phyloP scores from a whole-genome alignment of 2,888 invertebrate species.

The Nysson spinosus region DNA sequence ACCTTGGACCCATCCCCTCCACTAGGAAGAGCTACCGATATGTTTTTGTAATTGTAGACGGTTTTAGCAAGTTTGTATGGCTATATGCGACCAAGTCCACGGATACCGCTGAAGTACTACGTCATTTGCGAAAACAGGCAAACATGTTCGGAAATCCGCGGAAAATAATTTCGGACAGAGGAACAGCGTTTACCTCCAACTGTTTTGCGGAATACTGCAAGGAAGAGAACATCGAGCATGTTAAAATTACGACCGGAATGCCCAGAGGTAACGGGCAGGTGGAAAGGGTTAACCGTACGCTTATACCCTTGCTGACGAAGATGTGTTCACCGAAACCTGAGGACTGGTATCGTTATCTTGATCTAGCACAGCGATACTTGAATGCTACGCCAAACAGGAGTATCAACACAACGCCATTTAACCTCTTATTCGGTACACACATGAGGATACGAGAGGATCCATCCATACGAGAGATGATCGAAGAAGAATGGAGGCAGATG shows the following conservation, averaged over 20 bases:
- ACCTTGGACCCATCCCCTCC: neutral
- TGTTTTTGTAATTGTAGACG: neutral
- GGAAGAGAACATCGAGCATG: neutral
- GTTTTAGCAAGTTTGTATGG: neutral
- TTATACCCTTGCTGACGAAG: neutral
- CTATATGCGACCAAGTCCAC: neutral
- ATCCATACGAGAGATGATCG: neutral
- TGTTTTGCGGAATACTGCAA: slow-evolving; percentile 2
- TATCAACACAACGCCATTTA: too few species aligned
- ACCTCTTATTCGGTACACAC: too few species aligned
- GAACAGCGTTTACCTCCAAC: neutral
- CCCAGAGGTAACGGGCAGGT: slow-evolving; percentile 1
- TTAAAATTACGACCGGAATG: neutral
- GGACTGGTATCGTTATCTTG: neutral
- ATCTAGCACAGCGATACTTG: neutral
- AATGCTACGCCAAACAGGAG: neutral
- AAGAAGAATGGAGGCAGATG: slow-evolving; percentile 4
- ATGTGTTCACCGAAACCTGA: neutral
- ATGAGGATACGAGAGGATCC: neutral
- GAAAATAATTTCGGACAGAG: slow-evolving; percentile 4
- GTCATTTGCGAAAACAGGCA: neutral
- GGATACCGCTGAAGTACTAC: neutral
- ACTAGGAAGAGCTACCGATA: neutral
- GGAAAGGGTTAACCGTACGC: neutral
- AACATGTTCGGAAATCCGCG: slow-evolving; percentile 1